Base-by-base conservation (phyloP, 2,888 invertebrate genomes). In the Drosophila pseudotalamancana region DNA sequence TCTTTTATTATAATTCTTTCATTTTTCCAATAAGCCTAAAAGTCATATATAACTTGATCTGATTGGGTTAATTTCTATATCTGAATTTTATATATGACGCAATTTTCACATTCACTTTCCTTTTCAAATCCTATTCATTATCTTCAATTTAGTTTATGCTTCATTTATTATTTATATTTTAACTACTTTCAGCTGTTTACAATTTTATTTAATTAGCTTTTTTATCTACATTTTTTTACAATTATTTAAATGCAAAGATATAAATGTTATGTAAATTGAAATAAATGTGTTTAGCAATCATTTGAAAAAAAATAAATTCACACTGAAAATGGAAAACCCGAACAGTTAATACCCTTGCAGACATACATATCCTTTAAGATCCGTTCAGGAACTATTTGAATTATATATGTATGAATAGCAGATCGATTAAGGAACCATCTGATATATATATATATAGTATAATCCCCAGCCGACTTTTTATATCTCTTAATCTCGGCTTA, bases 161-260 rank as follows among this genome's bases (percentile, higher is more conserved):
- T 34, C 4, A 34, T 8, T 34, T 1, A 16, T 4, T 27, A 23
- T 46, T 11, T 6, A 4, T 37, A 6, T 6, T 39, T 46, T 11
- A 46, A 21, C 21, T 46, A 46, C 46, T 31, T 31, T 46, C 32
- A 32, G 21, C 9, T 21, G 14, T 8, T 21, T 8, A 21, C 25
- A n/a, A 49, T 37, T 37, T 11, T 21, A 35, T 27, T 29, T 37
- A 55, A 53, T 53, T 39, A n/a, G 6, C 11, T 8, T 21, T 1
- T 27, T n/a, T 21, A 45, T 37, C 11, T 4, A n/a, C 21, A n/a
- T 32, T 4, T 25, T 14, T 43, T 57, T 34, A 8, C 12, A n/a
- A 29, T 37, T 29, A 18, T 59, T 59, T 23, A 29, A 23, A 23
- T 18, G 37, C 9, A 50, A 29, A 37, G 37, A 50, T 34, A 9